Base-by-base conservation (phyloP, 2,888 invertebrate genomes). In the Lycia hirtaria region DNA sequence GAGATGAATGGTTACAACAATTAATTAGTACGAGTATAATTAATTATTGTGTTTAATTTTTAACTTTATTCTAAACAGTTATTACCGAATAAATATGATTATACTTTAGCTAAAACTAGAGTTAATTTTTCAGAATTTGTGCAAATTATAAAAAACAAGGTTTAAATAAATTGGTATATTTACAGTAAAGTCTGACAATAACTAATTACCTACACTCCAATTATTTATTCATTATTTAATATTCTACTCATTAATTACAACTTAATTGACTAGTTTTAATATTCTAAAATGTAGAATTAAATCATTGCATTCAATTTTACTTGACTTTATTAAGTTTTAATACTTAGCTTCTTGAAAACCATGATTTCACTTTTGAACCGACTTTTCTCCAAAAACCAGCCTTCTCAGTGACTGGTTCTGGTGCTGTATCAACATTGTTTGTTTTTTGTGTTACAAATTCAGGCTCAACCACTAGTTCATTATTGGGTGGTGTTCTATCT, bases 341-440 rank as follows among this genome's bases (percentile, higher is more conserved):
- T 28, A 32, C 43, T 51, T 64, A 69, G 51, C 86, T 72, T 53
- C 74, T 83, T 59, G 73, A 80, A 61, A 93, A 93, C 87, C 92
- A 94, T 64, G 93, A 93, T 65, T 83, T 82, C 38, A 93, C 90
- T 77, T 87, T 94, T 64, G 81, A 84, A 51, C 93, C 92, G 56
- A 94, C 69, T 72, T 85, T 88, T 56, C 81, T 83, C 94, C 94
- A 94, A 73, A 94, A 93, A 15, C 93, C 91, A 41, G 89, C 76
- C 48, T 88, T 81, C 71, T 85, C 82, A 61, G 83, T 80, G n/a
- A 64, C 63, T 54, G 68, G 37, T 62, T 76, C 78, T 65, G 65
- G 57, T 61, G 82, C 67, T 54, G 73, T 26, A 52, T 65, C 55
- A 53, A 68, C 65, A 40, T 62, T 66, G 40, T 56, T 41, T 48